Evolutionary conservation across 2,888 invertebrate genomes (phyloP).

Genomic region (Capitulum mitella): DNA sequence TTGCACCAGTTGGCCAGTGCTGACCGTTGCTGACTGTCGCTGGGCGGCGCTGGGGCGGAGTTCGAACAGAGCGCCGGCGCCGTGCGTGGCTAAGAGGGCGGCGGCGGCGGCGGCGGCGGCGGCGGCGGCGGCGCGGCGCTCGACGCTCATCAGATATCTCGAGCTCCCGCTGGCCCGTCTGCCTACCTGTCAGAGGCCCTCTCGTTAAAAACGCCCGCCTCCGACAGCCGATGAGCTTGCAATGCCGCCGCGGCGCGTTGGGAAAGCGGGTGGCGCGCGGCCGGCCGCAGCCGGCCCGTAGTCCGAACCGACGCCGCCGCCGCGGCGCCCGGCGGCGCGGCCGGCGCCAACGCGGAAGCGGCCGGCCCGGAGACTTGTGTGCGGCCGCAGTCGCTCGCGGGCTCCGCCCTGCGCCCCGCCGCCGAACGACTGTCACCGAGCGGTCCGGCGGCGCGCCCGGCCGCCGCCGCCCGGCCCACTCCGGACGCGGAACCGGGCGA

Average conservation of each 20-base stretch:
- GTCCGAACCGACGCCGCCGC: too few species aligned
- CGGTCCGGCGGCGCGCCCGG: too few species aligned
- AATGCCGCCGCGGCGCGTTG: background rate
- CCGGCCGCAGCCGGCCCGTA: background rate
- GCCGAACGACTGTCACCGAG: too few species aligned
- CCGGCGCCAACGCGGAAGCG: background rate
- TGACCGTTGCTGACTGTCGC: background rate
- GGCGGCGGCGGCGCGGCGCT: background rate
- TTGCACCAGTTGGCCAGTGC: background rate
- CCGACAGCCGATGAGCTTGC: conserved; percentile 4
- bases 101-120: background rate
- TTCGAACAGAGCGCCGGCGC: too few species aligned
- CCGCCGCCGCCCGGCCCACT: background rate
- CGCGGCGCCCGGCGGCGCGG: background rate
- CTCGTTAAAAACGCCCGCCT: conserved; percentile 2
- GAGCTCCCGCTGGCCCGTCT: background rate
- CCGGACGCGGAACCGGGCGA: background rate
- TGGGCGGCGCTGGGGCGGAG: background rate
- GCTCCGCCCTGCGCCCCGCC: background rate
- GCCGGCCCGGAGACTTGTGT: background rate
- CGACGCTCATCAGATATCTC: background rate
- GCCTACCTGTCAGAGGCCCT: background rate
- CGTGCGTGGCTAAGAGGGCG: background rate
- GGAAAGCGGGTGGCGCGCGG: background rate
- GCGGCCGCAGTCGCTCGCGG: background rate